A percentile compares a stretch with the other conserved stretches of the same genome.
These are phyloP conservation scores for Rhyacophila evoluta DNA, from an alignment of 2,888 invertebrate genomes.

Conservation along the genomic window DNA sequence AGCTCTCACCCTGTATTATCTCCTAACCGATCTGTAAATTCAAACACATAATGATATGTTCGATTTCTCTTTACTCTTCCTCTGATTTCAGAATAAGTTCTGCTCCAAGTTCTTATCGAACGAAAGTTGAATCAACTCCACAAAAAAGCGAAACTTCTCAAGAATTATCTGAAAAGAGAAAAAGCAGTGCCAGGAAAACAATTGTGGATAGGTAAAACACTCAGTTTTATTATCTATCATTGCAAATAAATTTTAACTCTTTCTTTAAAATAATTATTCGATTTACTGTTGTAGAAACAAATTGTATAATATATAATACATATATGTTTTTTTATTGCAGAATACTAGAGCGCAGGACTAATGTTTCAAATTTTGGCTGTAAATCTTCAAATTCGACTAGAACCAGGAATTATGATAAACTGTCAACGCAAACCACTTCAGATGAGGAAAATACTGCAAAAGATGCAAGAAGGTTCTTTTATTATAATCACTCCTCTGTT, in stretches of 20 bases:
- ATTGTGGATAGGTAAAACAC: background rate
- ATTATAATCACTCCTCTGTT: too few relatives aligned
- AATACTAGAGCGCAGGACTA: background rate
- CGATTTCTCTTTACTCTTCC: too few relatives aligned
- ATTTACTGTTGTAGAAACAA: too few relatives aligned
- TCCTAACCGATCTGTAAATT: too few relatives aligned
- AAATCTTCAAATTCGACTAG: background rate
- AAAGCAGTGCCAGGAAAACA: background rate
- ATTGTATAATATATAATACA: too few relatives aligned
- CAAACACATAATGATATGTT: too few relatives aligned
- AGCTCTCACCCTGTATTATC: too few relatives aligned
- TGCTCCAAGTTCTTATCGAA: background rate
- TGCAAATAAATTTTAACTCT: too few relatives aligned
- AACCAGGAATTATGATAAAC: background rate
- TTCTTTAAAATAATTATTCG: too few relatives aligned
- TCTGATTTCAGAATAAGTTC: slow-evolving; percentile 40
- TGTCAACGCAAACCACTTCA: background rate
- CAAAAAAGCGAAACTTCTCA: background rate
- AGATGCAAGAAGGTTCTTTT: background rate
- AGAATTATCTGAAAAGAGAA: background rate
- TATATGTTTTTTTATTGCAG: background rate
- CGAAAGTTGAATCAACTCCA: background rate
- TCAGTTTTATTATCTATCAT: background rate
- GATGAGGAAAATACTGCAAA: background rate
- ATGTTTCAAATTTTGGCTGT: background rate